Base-by-base conservation (phyloP, 2,113 vertebrate species). In the Motacilla alba region DNA sequence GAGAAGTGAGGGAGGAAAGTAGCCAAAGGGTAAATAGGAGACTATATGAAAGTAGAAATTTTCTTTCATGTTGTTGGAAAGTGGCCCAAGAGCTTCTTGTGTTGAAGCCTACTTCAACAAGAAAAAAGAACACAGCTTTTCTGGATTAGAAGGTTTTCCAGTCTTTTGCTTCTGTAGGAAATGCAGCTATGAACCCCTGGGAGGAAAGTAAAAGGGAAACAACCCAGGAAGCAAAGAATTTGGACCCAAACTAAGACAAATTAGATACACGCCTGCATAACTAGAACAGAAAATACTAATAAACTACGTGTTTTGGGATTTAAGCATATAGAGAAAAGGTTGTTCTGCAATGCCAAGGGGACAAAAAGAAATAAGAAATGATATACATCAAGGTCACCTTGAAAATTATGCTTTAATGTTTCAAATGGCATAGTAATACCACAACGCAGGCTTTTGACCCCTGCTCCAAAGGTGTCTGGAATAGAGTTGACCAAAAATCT, bases 91-190 rank as follows among this genome's bases (percentile, higher is more conserved):
- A 93, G 47, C 22, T 94, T 47, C 80, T 77, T 83, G 72, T 86
- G 21, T 49, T 90, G 75, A 85, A 85, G 46, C 44, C 47, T 77
- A 70, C 47, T 84, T 82, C 50, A 70, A 12, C 24, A 55, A 59
- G 28, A 87, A 56, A 87, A 91, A 88, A 93, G 22, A 91, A 74
- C n/a, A 94, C 52, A 88, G 67, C 37, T 96, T 96, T 94, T 86
- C 83, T 94, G 64, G 31, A 92, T 94, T 96, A 83, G 35, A 92
- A 8, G 19, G 50, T 47, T 95, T 96, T 88, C 73, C 53, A 92
- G 44, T 84, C 69, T 84, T 92, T 69, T 63, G 39, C 46, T 94
- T 90, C 66, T 78, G 20, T 37, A 89, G 56, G 69, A 93, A 93
- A 91, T n/a, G 28, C 83, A 81, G 50, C 60, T 77, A 81, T 2